phyloP scores from a whole-genome alignment of 2,797 vertebrate genomes.

The Mionectes olivaceus region DNA sequence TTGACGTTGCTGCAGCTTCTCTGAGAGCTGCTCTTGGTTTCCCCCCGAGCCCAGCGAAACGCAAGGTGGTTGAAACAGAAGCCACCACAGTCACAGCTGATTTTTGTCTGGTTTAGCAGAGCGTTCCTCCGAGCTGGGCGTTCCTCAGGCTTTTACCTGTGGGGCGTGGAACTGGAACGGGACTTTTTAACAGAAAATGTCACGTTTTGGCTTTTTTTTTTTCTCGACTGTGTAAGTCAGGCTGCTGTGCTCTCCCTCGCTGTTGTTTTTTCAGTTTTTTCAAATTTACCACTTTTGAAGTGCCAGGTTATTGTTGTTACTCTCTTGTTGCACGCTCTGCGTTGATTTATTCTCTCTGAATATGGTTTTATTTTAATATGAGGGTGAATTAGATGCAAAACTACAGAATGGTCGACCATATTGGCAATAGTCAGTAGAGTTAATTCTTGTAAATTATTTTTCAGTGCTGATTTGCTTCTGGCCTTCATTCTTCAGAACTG shows the following conservation, averaged over 20 bases:
- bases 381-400: neutral
- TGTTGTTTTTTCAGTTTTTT: neutral
- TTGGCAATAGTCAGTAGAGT: neutral
- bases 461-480: neutral
- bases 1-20: neutral
- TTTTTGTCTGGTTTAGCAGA: neutral
- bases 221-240: neutral
- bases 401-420: neutral
- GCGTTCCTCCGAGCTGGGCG: neutral
- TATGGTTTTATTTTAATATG: neutral
- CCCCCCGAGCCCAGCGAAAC: neutral
- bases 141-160: neutral
- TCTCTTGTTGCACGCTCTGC: neutral
- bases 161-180: neutral
- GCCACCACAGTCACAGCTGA: fast-evolving
- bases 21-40: neutral
- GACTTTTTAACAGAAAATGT: neutral
- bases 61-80: neutral
- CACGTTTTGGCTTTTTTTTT: neutral
- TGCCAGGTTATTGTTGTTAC: fast-evolving
- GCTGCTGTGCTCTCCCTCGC: neutral
- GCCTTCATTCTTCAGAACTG: neutral
- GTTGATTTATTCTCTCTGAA: neutral
- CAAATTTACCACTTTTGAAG: neutral
- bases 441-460: neutral